Evolutionary conservation across 1,140 invertebrate genomes (phyloP).

Genomic region (Plectus sambesii): DNA sequence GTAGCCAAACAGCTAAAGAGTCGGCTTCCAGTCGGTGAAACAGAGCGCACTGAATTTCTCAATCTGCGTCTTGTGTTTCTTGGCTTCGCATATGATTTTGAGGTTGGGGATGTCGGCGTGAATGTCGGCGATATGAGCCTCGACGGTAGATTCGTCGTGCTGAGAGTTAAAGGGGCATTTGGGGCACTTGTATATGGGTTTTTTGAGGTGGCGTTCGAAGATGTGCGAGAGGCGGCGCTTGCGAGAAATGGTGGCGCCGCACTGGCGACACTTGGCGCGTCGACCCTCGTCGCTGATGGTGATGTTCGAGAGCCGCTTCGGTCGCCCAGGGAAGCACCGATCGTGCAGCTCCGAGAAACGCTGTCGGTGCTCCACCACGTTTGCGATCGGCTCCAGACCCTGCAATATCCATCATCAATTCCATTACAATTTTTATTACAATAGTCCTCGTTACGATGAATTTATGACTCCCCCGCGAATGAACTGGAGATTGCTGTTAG

Average conservation of each 20-base stretch:
- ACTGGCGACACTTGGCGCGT: conserved; percentile 30
- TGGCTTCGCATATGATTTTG: too few relatives aligned
- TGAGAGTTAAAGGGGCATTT: conserved; percentile 17
- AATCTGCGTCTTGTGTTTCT: too few relatives aligned
- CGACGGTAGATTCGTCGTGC: conserved; percentile 16
- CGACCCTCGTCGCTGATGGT: conserved; percentile 36
- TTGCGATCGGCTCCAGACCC: conserved; percentile 34
- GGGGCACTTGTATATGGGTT: conserved; percentile 14
- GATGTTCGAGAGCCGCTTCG: conserved; percentile 36
- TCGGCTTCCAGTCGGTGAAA: too few relatives aligned
- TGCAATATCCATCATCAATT: too few relatives aligned
- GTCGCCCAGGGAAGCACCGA: conserved; percentile 35
- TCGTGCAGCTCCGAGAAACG: conserved; percentile 37
- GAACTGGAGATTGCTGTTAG: too few relatives aligned
- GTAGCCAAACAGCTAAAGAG: too few relatives aligned
- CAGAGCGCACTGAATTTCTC: too few relatives aligned
- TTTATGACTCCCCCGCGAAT: too few relatives aligned
- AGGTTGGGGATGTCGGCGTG: conserved; percentile 13
- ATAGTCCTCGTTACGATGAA: too few relatives aligned
- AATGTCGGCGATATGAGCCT: conserved; percentile 18
- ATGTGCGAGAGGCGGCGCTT: conserved; percentile 18
- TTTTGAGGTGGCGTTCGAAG: conserved; percentile 20
- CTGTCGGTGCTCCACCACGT: conserved; percentile 29
- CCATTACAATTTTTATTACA: too few relatives aligned
- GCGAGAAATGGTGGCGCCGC: conserved; percentile 17